Conservation (phyloP, 2,888 invertebrate genomes). For the Ichneumoninae sp. region DNA sequence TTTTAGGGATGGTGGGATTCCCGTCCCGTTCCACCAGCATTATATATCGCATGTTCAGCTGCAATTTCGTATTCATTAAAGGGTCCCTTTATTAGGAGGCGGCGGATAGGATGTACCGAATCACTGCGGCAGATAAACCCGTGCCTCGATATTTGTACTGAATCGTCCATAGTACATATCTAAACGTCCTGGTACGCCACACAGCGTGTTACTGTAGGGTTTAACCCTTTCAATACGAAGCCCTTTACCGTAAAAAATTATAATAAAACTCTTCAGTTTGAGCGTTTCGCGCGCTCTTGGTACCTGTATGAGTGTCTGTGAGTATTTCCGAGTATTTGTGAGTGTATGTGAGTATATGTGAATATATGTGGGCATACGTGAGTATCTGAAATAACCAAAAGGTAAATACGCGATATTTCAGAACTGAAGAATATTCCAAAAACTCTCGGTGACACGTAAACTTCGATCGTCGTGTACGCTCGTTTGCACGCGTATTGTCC, state of each 20-base stretch:
- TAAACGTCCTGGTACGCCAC: neutral
- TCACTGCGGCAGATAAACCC: slow-evolving; percentile 32
- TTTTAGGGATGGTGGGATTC: slow-evolving; percentile 61
- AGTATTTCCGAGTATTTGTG: too few relatives aligned
- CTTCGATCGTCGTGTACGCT: neutral
- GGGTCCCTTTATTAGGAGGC: slow-evolving; percentile 60
- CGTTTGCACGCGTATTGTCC: neutral
- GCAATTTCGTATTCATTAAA: slow-evolving; percentile 71
- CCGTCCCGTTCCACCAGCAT: slow-evolving; percentile 59
- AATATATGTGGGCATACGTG: too few relatives aligned
- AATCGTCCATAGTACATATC: neutral
- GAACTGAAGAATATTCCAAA: slow-evolving; percentile 10
- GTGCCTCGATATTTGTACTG: neutral
- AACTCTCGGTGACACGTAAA: slow-evolving; percentile 9
- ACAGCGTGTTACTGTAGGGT: too few relatives aligned
- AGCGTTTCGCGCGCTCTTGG: too few relatives aligned
- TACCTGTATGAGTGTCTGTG: too few relatives aligned
- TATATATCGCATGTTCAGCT: slow-evolving; percentile 67
- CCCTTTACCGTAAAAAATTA: neutral
- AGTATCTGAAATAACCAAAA: too few relatives aligned
- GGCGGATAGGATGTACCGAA: slow-evolving; percentile 53
- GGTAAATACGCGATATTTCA: neutral
- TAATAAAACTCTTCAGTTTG: too few relatives aligned
- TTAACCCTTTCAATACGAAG: neutral
- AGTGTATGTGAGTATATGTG: too few relatives aligned